Percentiles rank a stretch among this genome's conserved stretches.
These are phyloP conservation scores for Synaphobranchus kaupii DNA, from an alignment of 2,797 vertebrate species.

Conservation along the genomic window DNA sequence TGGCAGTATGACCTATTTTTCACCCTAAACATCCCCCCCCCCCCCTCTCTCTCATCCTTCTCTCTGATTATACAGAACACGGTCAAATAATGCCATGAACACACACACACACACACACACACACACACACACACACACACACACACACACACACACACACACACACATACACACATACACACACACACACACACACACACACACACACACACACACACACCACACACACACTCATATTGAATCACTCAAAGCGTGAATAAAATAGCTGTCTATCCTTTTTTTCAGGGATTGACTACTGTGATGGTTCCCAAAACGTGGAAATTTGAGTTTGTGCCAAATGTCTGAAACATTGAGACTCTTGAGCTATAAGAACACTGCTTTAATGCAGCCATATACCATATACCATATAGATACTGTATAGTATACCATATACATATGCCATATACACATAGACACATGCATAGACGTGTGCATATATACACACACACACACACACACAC, in stretches of 20 bases:
- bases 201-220: not conserved
- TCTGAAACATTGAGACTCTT: not conserved
- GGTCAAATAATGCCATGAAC: constrained; percentile 32
- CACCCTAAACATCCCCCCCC: constrained; percentile 53
- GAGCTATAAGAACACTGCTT: not conserved
- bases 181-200: not conserved
- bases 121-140: not conserved
- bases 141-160: not conserved
- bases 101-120: constrained; percentile 21
- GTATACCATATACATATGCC: too few relatives aligned
- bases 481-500: not conserved
- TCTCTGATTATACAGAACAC: constrained; percentile 54
- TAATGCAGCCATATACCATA: not conserved
- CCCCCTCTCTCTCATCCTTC: constrained; percentile 47
- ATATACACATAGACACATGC: too few relatives aligned
- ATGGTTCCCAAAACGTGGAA: not conserved
- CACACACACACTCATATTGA: not conserved
- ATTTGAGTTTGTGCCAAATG: not conserved
- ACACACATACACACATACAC: not conserved
- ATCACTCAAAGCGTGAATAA: not conserved
- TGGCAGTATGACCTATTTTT: constrained; percentile 73
- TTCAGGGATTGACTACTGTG: too few relatives aligned
- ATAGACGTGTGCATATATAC: not conserved
- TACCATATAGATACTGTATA: too few relatives aligned
- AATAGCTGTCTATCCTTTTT: not conserved